Evolutionary conservation across 2,888 invertebrate genomes (phyloP).

Genomic region (Cyaniris semiargus): DNA sequence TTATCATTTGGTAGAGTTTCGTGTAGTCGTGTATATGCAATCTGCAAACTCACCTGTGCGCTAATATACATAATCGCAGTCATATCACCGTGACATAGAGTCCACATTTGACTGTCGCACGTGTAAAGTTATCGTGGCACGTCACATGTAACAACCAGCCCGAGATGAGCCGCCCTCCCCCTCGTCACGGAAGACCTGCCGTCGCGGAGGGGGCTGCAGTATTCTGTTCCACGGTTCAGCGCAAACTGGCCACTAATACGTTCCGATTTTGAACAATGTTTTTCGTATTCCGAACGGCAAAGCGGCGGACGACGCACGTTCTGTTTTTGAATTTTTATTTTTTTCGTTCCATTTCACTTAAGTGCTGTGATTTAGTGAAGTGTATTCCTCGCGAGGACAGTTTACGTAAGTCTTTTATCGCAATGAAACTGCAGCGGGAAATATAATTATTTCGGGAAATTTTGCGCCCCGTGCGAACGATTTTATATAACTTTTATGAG

Average conservation of each 20-base stretch:
- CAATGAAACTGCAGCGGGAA: not conserved
- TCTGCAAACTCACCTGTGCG: constrained; percentile 52
- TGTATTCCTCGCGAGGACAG: constrained; percentile 32
- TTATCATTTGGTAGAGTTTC: constrained; percentile 68
- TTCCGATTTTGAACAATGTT: constrained; percentile 70
- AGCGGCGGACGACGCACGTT: constrained; percentile 54
- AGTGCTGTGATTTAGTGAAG: constrained; percentile 37
- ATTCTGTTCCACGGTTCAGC: constrained; percentile 50
- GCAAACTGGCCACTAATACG: constrained; percentile 46
- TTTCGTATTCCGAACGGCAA: constrained; percentile 70
- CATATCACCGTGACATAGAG: constrained; percentile 42
- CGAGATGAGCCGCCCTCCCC: constrained; percentile 49
- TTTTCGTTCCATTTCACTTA: constrained; percentile 33
- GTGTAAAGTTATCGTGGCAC: constrained; percentile 42
- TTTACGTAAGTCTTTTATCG: constrained; percentile 30
- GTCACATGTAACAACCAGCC: constrained; percentile 45
- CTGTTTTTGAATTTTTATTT: constrained; percentile 47
- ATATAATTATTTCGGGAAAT: not conserved
- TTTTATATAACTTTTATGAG: constrained; percentile 24
- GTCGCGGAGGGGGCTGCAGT: constrained; percentile 41
- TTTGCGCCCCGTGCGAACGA: not conserved
- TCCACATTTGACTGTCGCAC: constrained; percentile 36
- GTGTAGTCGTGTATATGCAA: constrained; percentile 53
- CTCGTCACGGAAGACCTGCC: constrained; percentile 39
- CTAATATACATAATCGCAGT: constrained; percentile 33